Percentiles rank a stretch among this genome's conserved stretches.
phyloP scores from a whole-genome alignment of 2,113 vertebrate species.

The Melanocharis versteri region DNA sequence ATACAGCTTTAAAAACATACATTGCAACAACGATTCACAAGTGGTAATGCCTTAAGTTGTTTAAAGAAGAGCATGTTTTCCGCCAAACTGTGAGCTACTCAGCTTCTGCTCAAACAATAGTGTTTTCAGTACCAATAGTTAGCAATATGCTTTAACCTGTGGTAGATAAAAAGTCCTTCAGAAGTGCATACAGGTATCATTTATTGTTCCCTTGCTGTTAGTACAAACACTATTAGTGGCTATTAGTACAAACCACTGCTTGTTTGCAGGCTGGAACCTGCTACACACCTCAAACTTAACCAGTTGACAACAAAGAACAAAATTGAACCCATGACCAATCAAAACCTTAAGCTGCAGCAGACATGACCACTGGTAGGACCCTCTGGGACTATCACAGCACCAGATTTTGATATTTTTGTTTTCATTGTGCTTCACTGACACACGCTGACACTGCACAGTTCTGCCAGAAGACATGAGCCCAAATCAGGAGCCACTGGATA shows the following conservation, averaged over 20 bases:
- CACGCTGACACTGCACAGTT: background rate
- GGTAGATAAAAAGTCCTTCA: background rate
- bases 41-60: background rate
- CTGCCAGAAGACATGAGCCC: background rate
- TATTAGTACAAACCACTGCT: background rate
- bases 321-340: background rate
- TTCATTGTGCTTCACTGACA: background rate
- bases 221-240: background rate
- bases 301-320: background rate
- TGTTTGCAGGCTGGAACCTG: background rate
- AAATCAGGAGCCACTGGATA: background rate
- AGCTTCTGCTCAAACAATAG: background rate
- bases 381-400: background rate
- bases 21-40: background rate
- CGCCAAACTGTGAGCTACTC: background rate
- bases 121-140: background rate
- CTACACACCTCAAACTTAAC: background rate
- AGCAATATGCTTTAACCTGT: background rate
- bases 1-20: background rate
- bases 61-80: background rate
- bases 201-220: background rate
- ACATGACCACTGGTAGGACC: background rate
- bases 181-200: background rate
- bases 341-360: background rate
- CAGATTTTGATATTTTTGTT: background rate